Evolutionary conservation across 2,113 vertebrate species (phyloP), one percentile per base, ranked within the genome.

Genomic region (Dinomys branickii): DNA sequence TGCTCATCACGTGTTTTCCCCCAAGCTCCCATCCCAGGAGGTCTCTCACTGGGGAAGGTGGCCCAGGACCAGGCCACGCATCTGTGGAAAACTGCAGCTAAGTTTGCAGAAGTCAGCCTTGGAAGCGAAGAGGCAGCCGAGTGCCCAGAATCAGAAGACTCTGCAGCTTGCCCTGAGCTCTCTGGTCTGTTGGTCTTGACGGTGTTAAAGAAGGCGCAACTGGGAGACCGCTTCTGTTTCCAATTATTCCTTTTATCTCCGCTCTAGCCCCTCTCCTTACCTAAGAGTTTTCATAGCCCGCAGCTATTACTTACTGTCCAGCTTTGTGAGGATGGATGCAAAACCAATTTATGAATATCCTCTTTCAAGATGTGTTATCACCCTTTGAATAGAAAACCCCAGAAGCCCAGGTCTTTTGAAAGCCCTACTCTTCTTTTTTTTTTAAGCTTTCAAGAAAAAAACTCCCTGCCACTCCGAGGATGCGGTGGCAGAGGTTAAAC

Each of bases 41-140:
- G 94, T 96, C 84, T 98, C 88, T 95, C 50, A 86, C 77, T 97
- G 91, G 61, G 71, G 95, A 86, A 90, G 89, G 93, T 85, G 94
- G 94, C 97, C 87, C 33, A 26, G 86, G 97, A 96, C 95, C 71
- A 97, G 91, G 86, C 59, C 33, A 28, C 97, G 78, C 28, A 73
- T 98, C 97, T 96, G 89, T 97, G 96, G 93, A 96, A 97, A 97
- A 97, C 56, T 91, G 96, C 96, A 94, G 94, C 96, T 97, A 96
- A 97, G 96, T 91, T 95, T 94, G 89, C 92, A 90, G 82, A 96
- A 97, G 96, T 86, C 93, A 96, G 73, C 81, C 82, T 97, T 97
- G 97, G 97, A 98, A 91, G 58, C 52, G 52, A 50, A 87, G 89
- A 91, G 81, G 30, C 93, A 35, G 63, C 10, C 5, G 73, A 90